These are phyloP conservation scores for Mustela lutreola DNA, from an alignment of 2,113 vertebrate genomes.

Conservation along the genomic window DNA sequence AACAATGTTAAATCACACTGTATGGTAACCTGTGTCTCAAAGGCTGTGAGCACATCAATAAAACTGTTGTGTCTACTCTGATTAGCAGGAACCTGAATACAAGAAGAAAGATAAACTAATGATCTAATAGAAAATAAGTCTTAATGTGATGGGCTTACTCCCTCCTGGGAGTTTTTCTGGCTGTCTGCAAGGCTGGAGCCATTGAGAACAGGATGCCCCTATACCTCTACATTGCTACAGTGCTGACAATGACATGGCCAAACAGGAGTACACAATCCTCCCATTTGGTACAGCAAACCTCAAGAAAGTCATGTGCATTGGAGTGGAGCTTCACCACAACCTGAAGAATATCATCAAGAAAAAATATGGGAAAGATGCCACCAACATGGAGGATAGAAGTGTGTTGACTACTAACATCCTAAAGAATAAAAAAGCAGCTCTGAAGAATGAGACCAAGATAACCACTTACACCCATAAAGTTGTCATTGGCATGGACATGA, in stretches of 20 bases:
- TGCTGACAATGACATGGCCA: constrained; percentile 95
- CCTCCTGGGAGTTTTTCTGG: neutral
- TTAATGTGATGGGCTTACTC: neutral
- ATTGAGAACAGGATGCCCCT: constrained; percentile 96
- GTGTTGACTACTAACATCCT: constrained; percentile 96
- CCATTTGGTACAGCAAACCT: constrained; percentile 92
- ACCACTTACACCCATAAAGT: constrained; percentile 94
- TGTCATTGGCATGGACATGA: constrained; percentile 96
- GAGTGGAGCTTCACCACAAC: constrained; percentile 96
- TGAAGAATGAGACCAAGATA: constrained; percentile 93
- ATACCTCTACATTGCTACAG: constrained; percentile 95
- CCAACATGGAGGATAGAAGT: constrained; percentile 94
- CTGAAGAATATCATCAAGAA: constrained; percentile 97
- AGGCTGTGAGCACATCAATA: neutral
- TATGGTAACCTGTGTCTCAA: neutral
- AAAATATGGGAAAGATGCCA: constrained; percentile 96
- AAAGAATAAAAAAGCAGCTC: constrained; percentile 96
- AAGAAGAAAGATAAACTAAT: neutral
- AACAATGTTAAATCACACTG: neutral
- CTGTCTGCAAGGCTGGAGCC: constrained; percentile 95
- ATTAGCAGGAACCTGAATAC: neutral
- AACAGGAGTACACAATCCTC: constrained; percentile 98
- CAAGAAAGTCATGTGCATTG: constrained; percentile 95
- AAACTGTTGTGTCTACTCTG: neutral
- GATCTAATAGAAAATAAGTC: neutral